Conservation (phyloP, 2,888 invertebrate genomes). For the Ditylenchus weischeri region DNA sequence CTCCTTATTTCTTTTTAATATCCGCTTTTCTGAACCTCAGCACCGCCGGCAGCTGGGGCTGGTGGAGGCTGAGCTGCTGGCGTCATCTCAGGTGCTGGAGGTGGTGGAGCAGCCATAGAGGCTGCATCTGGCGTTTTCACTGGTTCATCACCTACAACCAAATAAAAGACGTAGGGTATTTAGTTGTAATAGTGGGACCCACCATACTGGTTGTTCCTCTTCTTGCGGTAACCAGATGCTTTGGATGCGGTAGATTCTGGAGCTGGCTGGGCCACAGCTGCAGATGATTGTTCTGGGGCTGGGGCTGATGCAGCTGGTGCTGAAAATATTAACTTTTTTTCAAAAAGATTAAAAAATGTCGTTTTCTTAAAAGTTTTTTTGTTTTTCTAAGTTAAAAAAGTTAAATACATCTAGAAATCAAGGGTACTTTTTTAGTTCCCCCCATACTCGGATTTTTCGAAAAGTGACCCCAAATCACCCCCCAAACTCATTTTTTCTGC, state of each 20-base stretch:
- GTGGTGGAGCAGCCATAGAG: slow-evolving; percentile 24
- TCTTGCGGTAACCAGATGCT: slow-evolving; percentile 33
- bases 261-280: slow-evolving; percentile 29
- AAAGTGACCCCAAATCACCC: neutral
- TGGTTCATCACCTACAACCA: slow-evolving; percentile 24
- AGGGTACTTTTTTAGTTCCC: no score
- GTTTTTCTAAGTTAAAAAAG: no score
- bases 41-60: slow-evolving; percentile 24
- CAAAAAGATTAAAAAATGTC: no score
- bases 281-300: slow-evolving; percentile 15
- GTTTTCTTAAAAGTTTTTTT: no score
- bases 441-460: neutral
- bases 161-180: neutral
- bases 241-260: slow-evolving; percentile 28
- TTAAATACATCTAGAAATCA: no score
- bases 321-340: neutral
- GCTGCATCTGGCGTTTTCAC: slow-evolving; percentile 20
- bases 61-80: slow-evolving; percentile 28
- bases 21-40: slow-evolving; percentile 21
- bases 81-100: slow-evolving; percentile 25
- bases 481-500: no score
- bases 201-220: slow-evolving; percentile 31
- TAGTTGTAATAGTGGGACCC: neutral
- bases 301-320: slow-evolving; percentile 12
- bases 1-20: slow-evolving; percentile 7